phyloP scores from a whole-genome alignment of 2,888 invertebrate genomes.

The Anaspis maculata region DNA sequence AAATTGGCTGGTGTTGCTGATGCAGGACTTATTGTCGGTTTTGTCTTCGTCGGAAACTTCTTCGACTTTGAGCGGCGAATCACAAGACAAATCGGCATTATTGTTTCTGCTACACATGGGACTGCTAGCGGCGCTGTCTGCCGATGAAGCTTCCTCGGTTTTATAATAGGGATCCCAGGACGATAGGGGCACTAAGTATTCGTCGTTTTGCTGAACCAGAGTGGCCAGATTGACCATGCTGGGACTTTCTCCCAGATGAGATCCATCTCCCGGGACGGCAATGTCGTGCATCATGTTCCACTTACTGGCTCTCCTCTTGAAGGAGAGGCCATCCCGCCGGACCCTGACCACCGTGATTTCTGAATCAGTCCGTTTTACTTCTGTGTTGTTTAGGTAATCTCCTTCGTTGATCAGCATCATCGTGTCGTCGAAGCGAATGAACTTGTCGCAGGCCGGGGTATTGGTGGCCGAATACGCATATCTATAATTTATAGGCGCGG shows the following conservation, averaged over 20 bases:
- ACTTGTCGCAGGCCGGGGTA: constrained; percentile 16
- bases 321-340: constrained; percentile 37
- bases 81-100: neutral
- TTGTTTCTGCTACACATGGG: no score
- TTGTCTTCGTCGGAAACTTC: constrained; percentile 9
- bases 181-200: constrained; percentile 48
- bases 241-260: constrained; percentile 49
- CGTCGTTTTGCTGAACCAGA: constrained; percentile 44
- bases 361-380: constrained; percentile 50
- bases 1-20: neutral
- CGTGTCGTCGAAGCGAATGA: constrained; percentile 24
- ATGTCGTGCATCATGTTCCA: constrained; percentile 45
- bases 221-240: constrained; percentile 54
- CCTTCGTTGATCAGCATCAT: constrained; percentile 25
- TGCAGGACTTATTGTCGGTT: constrained; percentile 5
- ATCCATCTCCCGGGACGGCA: constrained; percentile 48
- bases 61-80: constrained; percentile 2
- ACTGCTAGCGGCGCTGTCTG: neutral
- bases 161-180: constrained; percentile 47
- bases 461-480: constrained; percentile 28
- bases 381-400: constrained; percentile 19
- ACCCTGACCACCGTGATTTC: constrained; percentile 52
- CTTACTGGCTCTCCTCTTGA: constrained; percentile 36
- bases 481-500: constrained; percentile 20
- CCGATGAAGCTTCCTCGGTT: constrained; percentile 11